Evolutionary conservation across 2,888 invertebrate species (phyloP), one percentile per base, ranked within the genome.

Genomic region (Agrochola lota): DNA sequence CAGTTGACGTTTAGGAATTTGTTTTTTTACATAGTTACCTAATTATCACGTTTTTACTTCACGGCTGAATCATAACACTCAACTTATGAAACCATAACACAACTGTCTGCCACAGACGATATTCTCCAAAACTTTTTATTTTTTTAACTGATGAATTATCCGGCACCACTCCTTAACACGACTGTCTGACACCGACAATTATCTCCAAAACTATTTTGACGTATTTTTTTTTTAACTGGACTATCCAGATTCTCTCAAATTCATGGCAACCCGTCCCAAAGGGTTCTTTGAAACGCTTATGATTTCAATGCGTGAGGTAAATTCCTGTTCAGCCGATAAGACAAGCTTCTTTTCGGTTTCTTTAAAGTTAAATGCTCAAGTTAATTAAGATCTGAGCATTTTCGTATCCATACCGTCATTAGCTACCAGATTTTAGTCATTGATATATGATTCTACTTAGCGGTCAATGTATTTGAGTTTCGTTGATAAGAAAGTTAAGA

Each of bases 211-310:
- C 17, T 6, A n/a, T 55, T 59, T 57, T n/a, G 9, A 15, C 9
- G 4, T 40, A 23, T 23, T 52, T 40, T 55, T 30, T 3, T 35
- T 15, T 17, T 30, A 49, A 62, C 59, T 76, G 55, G 74, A 80
- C 11, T 67, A 52, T 86, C 87, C 87, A 1, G 0, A 0, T 20
- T 26, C 35, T 4, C 0, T 26, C 11, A 35, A 73, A 79, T 12
- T 17, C 70, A n/a, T 78, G 87, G 83, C 87, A 83, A 81, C 88
- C 88, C 89, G 88, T 81, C 71, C 4, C 8, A 76, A 84, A 86
- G 91, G 90, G 89, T 96, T 96, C 95, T 94, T 95, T 94, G 95
- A 95, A 96, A 95, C 96, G 96, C 94, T 96, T 95, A 95, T 96
- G 96, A 96, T 95, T 95, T 95, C 95, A 93, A 94, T 93, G 95